Conservation (phyloP, 2,888 invertebrate species). For the Yponomeuta evonymella region DNA sequence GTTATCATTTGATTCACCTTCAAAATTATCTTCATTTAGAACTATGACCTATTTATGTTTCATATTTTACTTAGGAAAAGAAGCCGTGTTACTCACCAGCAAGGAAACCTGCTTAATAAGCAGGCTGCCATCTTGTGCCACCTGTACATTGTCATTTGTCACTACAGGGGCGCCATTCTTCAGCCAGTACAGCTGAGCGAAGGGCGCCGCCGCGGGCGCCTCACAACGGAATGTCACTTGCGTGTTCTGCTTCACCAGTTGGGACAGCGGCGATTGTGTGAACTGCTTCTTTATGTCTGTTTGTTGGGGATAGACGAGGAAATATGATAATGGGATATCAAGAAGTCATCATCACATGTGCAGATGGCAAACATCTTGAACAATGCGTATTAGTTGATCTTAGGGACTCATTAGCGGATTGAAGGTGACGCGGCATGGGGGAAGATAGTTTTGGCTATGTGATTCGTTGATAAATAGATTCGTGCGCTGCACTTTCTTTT, state of each 20-base stretch:
- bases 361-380: background rate
- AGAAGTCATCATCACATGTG: background rate
- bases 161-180: constrained; percentile 85
- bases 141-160: constrained; percentile 79
- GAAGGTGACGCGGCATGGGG: background rate
- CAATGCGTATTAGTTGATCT: background rate
- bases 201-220: constrained; percentile 91
- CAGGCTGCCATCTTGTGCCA: constrained; percentile 89
- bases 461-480: too few relatives aligned
- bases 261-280: constrained; percentile 89
- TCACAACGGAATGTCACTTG: constrained; percentile 91
- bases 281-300: constrained; percentile 93
- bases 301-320: background rate
- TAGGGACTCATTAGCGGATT: background rate
- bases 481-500: background rate
- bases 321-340: background rate
- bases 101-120: constrained; percentile 90
- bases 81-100: constrained; percentile 48
- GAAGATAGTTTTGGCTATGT: background rate
- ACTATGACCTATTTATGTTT: background rate
- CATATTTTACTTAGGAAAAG: background rate
- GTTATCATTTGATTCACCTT: background rate
- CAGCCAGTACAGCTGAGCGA: constrained; percentile 91
- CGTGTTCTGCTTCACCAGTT: constrained; percentile 88
- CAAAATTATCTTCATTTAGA: background rate